Evolutionary conservation across 1,140 invertebrate species (phyloP), one percentile per base, ranked within the genome.

Genomic region (Drosophila rufa): DNA sequence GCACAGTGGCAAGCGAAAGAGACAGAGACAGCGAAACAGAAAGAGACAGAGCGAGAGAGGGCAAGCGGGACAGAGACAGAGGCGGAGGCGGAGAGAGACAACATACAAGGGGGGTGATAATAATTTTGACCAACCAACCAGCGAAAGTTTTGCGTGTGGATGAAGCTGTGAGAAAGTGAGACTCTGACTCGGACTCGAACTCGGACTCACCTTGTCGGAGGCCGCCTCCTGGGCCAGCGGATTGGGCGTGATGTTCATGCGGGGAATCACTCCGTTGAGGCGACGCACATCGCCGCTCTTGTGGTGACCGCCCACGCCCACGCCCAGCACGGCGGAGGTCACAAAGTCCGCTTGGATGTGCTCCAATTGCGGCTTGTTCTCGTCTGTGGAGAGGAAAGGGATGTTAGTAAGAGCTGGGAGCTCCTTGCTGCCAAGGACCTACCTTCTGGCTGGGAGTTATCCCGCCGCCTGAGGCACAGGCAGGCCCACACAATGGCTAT

Each of bases 221-320:
- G 51, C 42, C 19, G 85, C 55, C 46, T 93, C 94, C 70, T 95
- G 95, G 14, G 95, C 95, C 43, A 96, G 86, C 22, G 95, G 95
- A 94, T 96, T 96, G 15, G 95, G 95, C 0, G 95, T 96, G 71
- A 96, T 96, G 68, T 95, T 96, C 80, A 96, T 95, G 75, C 95
- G 94, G 36, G 94, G 93, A 55, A 95, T 93, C 67, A 94, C 94
- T 47, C 95, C 95, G 73, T 96, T 96, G 1, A 94, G 91, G 70
- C 94, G 94, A 8, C 85, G 60, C 17, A 85, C 75, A 66, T 85
- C 86, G 19, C 76, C 80, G n/a, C 56, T 61, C 43, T 83, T 92
- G 68, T 84, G 86, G 46, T 92, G 91, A 0, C 80, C 75, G 50
- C 56, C 73, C 33, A 85, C 75, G 48, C 56, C 73, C 33, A 85